Conservation (phyloP, 1,140 invertebrate genomes). For the Zaprionus lachaisei region DNA sequence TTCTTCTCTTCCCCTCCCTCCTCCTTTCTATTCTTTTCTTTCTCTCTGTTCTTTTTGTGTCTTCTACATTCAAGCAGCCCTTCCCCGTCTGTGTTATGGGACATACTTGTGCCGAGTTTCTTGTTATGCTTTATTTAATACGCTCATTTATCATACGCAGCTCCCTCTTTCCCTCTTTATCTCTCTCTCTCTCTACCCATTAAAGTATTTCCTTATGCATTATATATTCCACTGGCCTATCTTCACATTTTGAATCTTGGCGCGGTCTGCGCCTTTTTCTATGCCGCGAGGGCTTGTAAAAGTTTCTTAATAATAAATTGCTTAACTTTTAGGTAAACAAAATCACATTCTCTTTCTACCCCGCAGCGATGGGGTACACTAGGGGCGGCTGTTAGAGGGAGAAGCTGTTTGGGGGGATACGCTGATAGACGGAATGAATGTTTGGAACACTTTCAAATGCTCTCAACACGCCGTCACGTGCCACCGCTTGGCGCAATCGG, state of each 20-base stretch:
- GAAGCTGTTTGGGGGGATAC: background rate
- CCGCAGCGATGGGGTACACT: background rate
- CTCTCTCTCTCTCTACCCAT: conserved; percentile 10
- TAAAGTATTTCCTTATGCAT: conserved; percentile 14
- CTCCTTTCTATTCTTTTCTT: background rate
- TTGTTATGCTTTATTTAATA: conserved; percentile 69
- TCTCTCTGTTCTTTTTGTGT: background rate
- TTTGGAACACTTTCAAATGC: conserved; percentile 42
- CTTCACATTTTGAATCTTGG: conserved; percentile 22
- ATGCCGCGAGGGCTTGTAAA: conserved; percentile 49
- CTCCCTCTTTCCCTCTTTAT: background rate
- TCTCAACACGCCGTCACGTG: conserved; percentile 64
- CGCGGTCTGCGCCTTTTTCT: conserved; percentile 30
- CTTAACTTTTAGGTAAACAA: conserved; percentile 80
- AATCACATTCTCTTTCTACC: conserved; percentile 50
- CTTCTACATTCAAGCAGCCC: background rate
- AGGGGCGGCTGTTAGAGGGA: background rate
- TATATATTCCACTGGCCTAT: conserved; percentile 25
- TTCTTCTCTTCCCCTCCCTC: background rate
- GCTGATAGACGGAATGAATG: background rate
- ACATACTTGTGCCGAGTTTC: conserved; percentile 33
- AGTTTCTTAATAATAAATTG: conserved; percentile 80
- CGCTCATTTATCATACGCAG: conserved; percentile 63
- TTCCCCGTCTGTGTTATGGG: conserved; percentile 11
- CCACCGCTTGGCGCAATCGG: background rate